Conservation (phyloP, 1,140 invertebrate genomes). For the Lepidurus arcticus region DNA sequence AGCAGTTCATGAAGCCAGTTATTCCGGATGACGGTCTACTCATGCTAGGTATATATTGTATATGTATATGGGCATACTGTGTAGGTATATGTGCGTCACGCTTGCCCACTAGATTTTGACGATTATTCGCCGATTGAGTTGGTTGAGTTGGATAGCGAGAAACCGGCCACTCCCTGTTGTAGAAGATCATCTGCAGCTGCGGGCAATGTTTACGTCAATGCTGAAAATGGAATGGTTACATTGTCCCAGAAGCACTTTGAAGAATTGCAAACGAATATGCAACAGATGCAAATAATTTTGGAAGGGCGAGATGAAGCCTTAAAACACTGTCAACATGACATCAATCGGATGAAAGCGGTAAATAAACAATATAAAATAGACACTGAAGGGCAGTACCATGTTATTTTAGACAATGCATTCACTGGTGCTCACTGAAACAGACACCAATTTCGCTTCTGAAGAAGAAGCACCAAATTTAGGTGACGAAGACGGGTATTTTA, state of each 20-base stretch:
- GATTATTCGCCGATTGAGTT: conserved; percentile 42
- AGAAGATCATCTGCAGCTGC: conserved; percentile 13
- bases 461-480: conserved; percentile 42
- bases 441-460: conserved; percentile 27
- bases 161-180: conserved; percentile 23
- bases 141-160: neutral
- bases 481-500: conserved; percentile 78
- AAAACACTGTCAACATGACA: conserved; percentile 55
- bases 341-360: conserved; percentile 26
- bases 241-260: conserved; percentile 57
- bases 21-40: conserved; percentile 72
- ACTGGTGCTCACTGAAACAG: conserved; percentile 33
- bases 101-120: conserved; percentile 47
- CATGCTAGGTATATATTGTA: conserved; percentile 62
- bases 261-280: conserved; percentile 57
- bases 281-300: conserved; percentile 47
- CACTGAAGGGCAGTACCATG: conserved; percentile 26
- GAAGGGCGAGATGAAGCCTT: conserved; percentile 52
- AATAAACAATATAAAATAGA: conserved; percentile 6
- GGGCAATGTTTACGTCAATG: conserved; percentile 44
- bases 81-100: conserved; percentile 34
- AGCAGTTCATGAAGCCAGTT: conserved; percentile 68
- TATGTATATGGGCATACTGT: neutral
- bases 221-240: conserved; percentile 56
- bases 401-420: conserved; percentile 31